Conservation (phyloP, 92 coral and sea anemone genomes). For the Paramuricea clavata region DNA sequence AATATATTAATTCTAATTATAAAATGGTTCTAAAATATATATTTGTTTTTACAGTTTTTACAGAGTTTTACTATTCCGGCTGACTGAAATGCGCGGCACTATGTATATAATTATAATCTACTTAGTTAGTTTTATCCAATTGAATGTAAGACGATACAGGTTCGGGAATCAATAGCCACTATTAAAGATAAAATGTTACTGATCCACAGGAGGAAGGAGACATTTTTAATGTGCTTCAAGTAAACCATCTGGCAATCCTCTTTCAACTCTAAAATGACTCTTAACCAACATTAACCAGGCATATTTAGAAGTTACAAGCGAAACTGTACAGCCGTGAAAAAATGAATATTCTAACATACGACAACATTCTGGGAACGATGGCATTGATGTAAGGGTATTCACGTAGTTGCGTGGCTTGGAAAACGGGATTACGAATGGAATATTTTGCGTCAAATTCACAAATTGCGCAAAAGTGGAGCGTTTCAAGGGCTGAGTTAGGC, state of each 20-base stretch:
- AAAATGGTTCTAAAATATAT: too few relatives aligned
- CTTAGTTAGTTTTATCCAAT: too few relatives aligned
- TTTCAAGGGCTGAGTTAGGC: not conserved
- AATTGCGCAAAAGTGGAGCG: not conserved
- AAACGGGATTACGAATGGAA: not conserved
- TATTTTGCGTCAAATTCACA: not conserved
- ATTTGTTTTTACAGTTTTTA: too few relatives aligned
- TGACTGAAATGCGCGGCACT: too few relatives aligned
- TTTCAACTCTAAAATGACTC: slow-evolving; percentile 32
- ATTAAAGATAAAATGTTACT: not conserved
- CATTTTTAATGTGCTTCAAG: slow-evolving; percentile 13
- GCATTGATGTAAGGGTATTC: not conserved
- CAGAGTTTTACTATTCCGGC: too few relatives aligned
- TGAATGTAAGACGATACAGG: too few relatives aligned
- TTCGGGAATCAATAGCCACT: not conserved
- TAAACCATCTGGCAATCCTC: slow-evolving; percentile 32
- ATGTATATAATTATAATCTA: too few relatives aligned
- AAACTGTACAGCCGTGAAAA: not conserved
- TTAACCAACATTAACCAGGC: slow-evolving; percentile 28
- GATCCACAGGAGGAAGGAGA: not conserved
- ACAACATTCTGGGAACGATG: not conserved
- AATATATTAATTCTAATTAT: too few relatives aligned
- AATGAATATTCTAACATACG: not conserved
- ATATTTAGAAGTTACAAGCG: not conserved
- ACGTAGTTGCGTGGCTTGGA: not conserved